phyloP scores from a whole-genome alignment of 2,113 vertebrate species.

The Myiopsitta monachus region DNA sequence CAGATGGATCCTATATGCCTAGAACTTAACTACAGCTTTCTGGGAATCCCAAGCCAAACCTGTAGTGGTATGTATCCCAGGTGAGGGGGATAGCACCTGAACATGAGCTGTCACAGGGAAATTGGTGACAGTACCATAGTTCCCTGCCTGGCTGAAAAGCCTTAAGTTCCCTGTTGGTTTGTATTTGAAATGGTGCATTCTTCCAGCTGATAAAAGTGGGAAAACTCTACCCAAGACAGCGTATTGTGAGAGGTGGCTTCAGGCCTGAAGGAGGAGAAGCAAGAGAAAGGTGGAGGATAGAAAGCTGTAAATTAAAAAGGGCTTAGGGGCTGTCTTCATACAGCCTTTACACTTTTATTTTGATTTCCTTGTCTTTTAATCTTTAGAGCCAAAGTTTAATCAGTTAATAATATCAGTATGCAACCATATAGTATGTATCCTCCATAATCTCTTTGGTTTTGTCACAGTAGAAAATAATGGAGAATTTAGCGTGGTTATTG shows the following conservation, averaged over 20 bases:
- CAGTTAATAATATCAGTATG: neutral
- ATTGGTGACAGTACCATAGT: neutral
- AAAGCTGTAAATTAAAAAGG: neutral
- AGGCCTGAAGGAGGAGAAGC: neutral
- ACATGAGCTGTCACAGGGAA: neutral
- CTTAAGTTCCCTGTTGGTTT: neutral
- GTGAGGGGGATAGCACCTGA: neutral
- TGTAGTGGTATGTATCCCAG: neutral
- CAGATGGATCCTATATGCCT: neutral
- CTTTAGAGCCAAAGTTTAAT: neutral
- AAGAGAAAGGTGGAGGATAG: neutral
- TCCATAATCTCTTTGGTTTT: neutral
- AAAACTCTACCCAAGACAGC: neutral
- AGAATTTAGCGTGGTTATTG: neutral
- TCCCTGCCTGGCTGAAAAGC: accelerated
- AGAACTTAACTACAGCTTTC: neutral
- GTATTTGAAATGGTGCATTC: neutral
- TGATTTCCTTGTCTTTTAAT: neutral
- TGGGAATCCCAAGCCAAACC: neutral
- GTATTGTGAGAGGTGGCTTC: neutral
- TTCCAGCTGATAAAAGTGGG: neutral
- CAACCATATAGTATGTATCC: neutral
- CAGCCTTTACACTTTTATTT: neutral
- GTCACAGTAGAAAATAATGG: neutral
- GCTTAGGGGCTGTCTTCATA: neutral